These are phyloP conservation scores for Ormia ochracea DNA, from an alignment of 2,888 invertebrate genomes.

Conservation along the genomic window DNA sequence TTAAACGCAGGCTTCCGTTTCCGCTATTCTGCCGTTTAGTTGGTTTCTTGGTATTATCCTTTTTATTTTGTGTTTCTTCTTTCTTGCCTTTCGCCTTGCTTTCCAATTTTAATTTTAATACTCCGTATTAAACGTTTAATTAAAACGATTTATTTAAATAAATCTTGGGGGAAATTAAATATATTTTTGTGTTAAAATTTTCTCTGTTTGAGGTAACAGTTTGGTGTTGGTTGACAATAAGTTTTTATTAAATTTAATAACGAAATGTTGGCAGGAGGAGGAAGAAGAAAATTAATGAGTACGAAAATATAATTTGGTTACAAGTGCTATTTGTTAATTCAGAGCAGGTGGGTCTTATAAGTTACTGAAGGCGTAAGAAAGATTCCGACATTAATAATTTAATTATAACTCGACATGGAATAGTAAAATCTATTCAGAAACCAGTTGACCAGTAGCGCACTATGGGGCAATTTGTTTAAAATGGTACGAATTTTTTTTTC, in stretches of 20 bases:
- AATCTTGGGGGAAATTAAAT: slow-evolving; percentile 13
- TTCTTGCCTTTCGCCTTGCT: not conserved
- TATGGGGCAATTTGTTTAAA: too few relatives aligned
- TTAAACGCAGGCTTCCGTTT: slow-evolving; percentile 62
- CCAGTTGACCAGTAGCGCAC: too few relatives aligned
- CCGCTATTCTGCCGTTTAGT: slow-evolving; percentile 48
- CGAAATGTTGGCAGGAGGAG: not conserved
- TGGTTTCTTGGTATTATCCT: not conserved
- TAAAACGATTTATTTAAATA: slow-evolving; percentile 46
- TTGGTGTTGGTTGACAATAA: not conserved
- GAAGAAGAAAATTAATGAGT: not conserved
- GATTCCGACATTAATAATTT: too few relatives aligned
- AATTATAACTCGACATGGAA: too few relatives aligned
- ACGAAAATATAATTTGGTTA: not conserved
- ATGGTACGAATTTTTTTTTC: too few relatives aligned
- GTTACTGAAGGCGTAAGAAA: too few relatives aligned
- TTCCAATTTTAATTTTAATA: slow-evolving; percentile 18
- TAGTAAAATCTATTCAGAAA: too few relatives aligned
- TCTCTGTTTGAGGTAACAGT: not conserved
- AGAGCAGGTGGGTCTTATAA: too few relatives aligned
- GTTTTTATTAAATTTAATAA: not conserved
- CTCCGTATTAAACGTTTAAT: slow-evolving; percentile 40
- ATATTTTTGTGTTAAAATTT: not conserved
- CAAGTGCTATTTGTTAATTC: too few relatives aligned
- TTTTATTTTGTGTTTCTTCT: not conserved